Base-by-base conservation (phyloP, 2,888 invertebrate genomes). In the Synergus japonicus region DNA sequence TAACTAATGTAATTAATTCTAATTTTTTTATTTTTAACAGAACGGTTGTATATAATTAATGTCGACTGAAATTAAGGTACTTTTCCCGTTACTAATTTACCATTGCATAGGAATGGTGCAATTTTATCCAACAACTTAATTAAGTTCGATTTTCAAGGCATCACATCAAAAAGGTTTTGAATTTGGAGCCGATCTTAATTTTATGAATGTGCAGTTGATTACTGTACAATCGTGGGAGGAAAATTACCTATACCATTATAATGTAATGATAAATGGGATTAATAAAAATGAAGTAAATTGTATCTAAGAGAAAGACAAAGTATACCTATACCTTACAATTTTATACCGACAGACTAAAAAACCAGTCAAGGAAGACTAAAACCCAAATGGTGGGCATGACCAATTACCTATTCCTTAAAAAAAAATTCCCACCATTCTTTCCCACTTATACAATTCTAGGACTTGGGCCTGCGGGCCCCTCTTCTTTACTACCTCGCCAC, bases 301-400 rank as follows among this genome's bases (percentile, higher is more conserved):
- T 22, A 67, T 46, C 67, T 10, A 7, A 46, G n/a, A 7, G 46
- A 49, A 69, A n/a, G 43, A 18, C 9, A 54, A 18, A 54, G 18
- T 54, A 9, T 49, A 49, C n/a, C 3, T 54, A n/a, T 8, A 18
- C 3, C n/a, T n/a, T 54, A 43, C 8, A 43, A 43, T 43, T 9
- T 43, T 43, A 43, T 1, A 43, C 9, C 7, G 43, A 43, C 43
- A 1, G 43, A 9, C 43, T 2, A 0, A 8, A n/a, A 77, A 84
- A 83, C 83, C 78, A 83, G 81, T 87, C 87, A 85, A 86, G 86
- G 87, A 86, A 84, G 87, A 87, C 84, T 18, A 69, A 46, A 29
- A 22, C 13, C 46, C 84, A 81, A 86, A 79, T 84, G 84, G 86
- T 85, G 81, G 79, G 84, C 83, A 86, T 82, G 83, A 87, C 85